Evolutionary conservation across 2,888 invertebrate genomes (phyloP), one percentile per base, ranked within the genome.

Genomic region (Parasteatoda lunata): DNA sequence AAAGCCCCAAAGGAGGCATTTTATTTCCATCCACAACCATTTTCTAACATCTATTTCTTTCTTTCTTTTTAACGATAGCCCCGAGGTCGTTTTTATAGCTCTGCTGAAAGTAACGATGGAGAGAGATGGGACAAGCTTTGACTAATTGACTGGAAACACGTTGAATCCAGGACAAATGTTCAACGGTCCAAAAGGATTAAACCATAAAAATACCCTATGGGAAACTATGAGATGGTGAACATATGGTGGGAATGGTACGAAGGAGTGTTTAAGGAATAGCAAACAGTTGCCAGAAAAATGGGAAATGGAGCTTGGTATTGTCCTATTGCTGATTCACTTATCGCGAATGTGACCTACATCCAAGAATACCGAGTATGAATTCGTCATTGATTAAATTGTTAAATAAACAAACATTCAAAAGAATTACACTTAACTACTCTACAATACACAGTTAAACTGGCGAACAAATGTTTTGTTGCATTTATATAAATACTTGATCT

Each of bases 91-190:
- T 45, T 51, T 76, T 76, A 70, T 76, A 45, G 30, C 59, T 48
- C n/a, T 47, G 59, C 49, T 75, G 52, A 30, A 15, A 15, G 48
- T n/a, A 76, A 72, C 15, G 64, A 47, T 52, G 70, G 13, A 81
- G 48, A 69, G 68, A n/a, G 45, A 45, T 15, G 52, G 72, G 52
- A 72, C 47, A 72, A 66, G 81, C 81, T 75, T 81, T 82, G 66
- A 69, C 76, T 82, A 82, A 82, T 82, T 82, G 76, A 48, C 52
- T 70, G 70, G 75, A 76, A 82, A 82, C 15, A 70, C 69, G 76
- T 70, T 64, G 69, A 59, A 69, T 15, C 45, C 30, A 47, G 54
- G 70, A 59, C 54, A 49, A 76, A 64, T 70, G 76, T 45, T 30
- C 65, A 76, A 82, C 59, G 76, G 69, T n/a, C 70, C 69, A 48